Conservation (phyloP, 1,140 invertebrate genomes). For the Glossosoma conforme region DNA sequence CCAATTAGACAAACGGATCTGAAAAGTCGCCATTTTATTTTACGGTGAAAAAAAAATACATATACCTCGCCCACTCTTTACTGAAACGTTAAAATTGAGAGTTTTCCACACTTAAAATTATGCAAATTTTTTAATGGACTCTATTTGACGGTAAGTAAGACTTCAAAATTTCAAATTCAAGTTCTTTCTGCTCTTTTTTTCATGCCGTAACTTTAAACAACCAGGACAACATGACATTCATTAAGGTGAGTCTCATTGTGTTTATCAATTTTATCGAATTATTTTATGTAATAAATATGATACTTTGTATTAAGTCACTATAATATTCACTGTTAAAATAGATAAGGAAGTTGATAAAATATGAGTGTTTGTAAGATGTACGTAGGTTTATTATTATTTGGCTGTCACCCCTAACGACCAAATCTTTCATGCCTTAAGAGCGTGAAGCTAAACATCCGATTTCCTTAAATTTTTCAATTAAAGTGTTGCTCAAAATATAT, state of each 20-base stretch:
- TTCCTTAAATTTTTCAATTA: no score
- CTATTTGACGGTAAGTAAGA: constrained; percentile 1
- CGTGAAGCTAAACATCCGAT: no score
- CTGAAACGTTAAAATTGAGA: not conserved
- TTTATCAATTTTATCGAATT: constrained; percentile 9
- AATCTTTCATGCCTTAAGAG: no score
- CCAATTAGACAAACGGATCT: constrained; percentile 5
- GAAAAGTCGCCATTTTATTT: not conserved
- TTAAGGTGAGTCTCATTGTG: constrained; percentile 54
- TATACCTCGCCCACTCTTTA: no score
- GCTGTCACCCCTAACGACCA: no score
- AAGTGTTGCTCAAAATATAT: no score
- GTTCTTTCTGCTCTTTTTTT: constrained; percentile 30
- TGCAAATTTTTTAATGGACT: constrained; percentile 1
- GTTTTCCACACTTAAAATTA: not conserved
- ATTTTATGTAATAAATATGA: no score
- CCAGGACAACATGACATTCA: constrained; percentile 64
- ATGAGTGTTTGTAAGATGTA: no score
- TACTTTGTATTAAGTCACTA: not conserved
- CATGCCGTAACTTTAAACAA: constrained; percentile 25
- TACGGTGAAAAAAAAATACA: not conserved
- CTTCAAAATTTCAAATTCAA: not conserved
- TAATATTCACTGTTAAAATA: not conserved
- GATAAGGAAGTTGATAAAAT: not conserved
- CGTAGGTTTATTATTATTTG: no score